Evolutionary conservation across 2,797 vertebrate species (phyloP).

Genomic region (Florisuga fusca): DNA sequence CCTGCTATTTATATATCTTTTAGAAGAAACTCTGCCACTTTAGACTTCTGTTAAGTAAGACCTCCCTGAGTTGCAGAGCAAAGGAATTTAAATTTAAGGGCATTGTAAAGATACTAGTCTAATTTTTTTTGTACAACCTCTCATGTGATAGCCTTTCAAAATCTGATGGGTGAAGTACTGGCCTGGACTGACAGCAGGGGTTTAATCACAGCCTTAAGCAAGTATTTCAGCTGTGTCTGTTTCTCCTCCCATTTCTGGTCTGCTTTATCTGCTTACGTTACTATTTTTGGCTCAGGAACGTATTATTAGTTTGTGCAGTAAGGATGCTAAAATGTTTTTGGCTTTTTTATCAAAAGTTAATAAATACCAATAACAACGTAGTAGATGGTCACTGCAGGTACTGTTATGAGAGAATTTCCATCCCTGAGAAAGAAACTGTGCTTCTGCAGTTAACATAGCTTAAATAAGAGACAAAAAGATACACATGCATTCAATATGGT

Average conservation of each 20-base stretch:
- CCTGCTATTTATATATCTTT: background rate
- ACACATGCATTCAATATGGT: background rate
- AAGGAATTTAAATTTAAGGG: background rate
- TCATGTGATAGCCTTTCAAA: background rate
- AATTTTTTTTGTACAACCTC: background rate
- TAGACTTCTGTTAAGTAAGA: background rate
- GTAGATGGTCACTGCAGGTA: background rate
- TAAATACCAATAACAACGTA: background rate
- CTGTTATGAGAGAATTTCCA: background rate
- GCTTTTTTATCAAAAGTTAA: background rate
- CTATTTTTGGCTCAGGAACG: background rate
- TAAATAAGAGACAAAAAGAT: background rate
- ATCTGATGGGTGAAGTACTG: background rate
- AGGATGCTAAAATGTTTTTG: background rate
- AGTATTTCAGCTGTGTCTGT: conserved; percentile 2
- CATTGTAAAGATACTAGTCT: background rate
- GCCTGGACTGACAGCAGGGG: conserved; percentile 50
- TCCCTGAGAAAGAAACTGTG: background rate
- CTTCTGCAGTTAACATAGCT: background rate
- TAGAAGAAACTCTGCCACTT: background rate
- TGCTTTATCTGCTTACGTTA: background rate
- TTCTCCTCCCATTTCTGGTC: conserved; percentile 1
- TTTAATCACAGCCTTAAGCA: conserved; percentile 64
- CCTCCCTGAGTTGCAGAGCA: background rate
- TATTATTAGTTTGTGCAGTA: background rate